Conservation (phyloP, 2,113 vertebrate species). For the Proteles cristata region DNA sequence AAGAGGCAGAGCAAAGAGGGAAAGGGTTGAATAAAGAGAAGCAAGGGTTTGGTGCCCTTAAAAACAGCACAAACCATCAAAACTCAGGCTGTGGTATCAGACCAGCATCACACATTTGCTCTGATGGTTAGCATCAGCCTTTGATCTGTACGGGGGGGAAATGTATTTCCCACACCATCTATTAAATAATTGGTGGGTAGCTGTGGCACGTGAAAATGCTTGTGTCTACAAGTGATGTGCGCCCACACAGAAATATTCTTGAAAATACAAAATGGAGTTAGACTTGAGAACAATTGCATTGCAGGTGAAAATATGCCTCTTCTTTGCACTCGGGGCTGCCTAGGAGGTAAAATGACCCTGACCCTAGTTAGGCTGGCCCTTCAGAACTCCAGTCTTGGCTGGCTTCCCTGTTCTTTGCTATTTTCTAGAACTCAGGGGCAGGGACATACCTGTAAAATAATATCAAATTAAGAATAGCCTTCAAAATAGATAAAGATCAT, state of each 20-base stretch:
- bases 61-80: background rate
- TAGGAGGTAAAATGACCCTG: background rate
- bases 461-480: background rate
- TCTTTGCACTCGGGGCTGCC: background rate
- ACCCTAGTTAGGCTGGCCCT: background rate
- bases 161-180: background rate
- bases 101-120: background rate
- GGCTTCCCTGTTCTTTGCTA: background rate
- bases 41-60: background rate
- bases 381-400: background rate
- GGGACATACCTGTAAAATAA: background rate
- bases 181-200: background rate
- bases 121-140: accelerated
- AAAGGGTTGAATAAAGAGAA: background rate
- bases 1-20: background rate
- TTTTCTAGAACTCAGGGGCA: background rate
- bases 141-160: background rate
- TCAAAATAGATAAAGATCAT: background rate
- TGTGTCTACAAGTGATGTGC: background rate
- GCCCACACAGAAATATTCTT: background rate
- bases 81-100: background rate
- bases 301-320: background rate
- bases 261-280: slow-evolving; percentile 12
- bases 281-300: background rate
- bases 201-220: background rate